Evolutionary conservation across 2,113 vertebrate genomes (phyloP), one percentile per base, ranked within the genome.

Genomic region (Alces alces): DNA sequence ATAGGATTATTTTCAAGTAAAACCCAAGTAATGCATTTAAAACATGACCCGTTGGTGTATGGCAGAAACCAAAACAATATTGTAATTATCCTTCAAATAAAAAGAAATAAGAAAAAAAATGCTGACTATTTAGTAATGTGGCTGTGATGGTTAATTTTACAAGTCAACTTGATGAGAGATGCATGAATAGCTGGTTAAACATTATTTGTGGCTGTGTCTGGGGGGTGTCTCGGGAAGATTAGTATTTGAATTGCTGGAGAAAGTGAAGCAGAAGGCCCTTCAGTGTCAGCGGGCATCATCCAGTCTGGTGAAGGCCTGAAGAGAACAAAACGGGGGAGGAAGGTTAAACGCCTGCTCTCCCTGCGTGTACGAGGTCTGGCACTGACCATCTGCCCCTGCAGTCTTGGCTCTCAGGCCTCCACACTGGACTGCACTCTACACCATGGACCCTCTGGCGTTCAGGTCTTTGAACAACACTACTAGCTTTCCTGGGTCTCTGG

Each of bases 321-420:
- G 16, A 27, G 30, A 39, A 64, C 28, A 12, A 9, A 36, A 66
- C 14, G 2, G 27, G 21, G 5, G 27, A 27, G 70, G 57, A 33
- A 43, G 39, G 39, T 58, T 50, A n/a, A 58, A 17, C 1, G 1
- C 36, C 11, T 1, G 2, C 57, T 57, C 58, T 1, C 0, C 47
- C 57, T 23, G 55, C 1, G 0, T 55, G 55, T 23, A 55, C 8
- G 55, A 9, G 55, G 87, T 39, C 5, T n/a, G 58, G 30, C 64
- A 1, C 4, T 6, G n/a, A 39, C n/a, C 9, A 0, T 27, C 57
- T 2, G 78, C 52, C 13, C 19, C 16, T 6, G 2, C 11, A 36
- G 12, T 39, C 43, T 13, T 39, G 17, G 33, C 43, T 13, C 52
- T 33, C 43, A 84, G 78, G 79, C n/a, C 52, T 84, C 25, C 58